These are phyloP conservation scores for Leucozona laternaria DNA, from an alignment of 2,888 invertebrate species.

Conservation along the genomic window DNA sequence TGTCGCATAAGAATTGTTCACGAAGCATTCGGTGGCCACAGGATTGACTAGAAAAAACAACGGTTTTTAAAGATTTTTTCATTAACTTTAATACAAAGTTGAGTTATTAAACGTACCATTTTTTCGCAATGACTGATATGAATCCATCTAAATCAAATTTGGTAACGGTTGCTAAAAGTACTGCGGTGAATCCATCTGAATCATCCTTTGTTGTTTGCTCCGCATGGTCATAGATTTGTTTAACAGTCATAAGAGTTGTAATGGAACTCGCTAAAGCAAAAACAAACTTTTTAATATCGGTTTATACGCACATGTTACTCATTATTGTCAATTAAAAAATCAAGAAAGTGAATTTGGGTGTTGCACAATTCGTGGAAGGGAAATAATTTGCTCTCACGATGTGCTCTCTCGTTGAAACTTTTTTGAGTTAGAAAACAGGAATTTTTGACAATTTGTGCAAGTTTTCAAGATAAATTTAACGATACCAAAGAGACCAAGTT, in stretches of 20 bases:
- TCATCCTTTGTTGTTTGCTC: conserved; percentile 82
- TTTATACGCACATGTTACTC: too few species aligned
- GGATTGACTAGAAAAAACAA: conserved; percentile 76
- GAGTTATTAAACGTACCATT: conserved; percentile 82
- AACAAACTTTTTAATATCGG: background rate
- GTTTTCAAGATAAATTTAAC: too few species aligned
- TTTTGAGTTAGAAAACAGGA: too few species aligned
- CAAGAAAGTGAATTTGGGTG: too few species aligned
- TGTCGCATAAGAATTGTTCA: conserved; percentile 77
- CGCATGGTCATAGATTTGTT: conserved; percentile 85
- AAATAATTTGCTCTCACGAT: too few species aligned
- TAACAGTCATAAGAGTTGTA: conserved; percentile 86
- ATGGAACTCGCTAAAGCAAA: conserved; percentile 84
- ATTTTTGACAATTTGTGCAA: too few species aligned
- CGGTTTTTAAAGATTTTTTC: background rate
- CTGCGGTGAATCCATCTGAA: conserved; percentile 87
- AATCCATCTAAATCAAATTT: conserved; percentile 89
- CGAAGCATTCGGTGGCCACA: conserved; percentile 77
- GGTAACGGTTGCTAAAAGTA: conserved; percentile 88
- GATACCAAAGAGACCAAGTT: too few species aligned
- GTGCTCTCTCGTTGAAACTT: too few species aligned
- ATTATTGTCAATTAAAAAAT: too few species aligned
- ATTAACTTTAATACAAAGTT: conserved; percentile 29
- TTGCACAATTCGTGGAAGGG: too few species aligned
- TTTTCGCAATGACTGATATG: conserved; percentile 80